Evolutionary conservation across 2,797 vertebrate genomes (phyloP).

Genomic region (Synaphobranchus kaupii): DNA sequence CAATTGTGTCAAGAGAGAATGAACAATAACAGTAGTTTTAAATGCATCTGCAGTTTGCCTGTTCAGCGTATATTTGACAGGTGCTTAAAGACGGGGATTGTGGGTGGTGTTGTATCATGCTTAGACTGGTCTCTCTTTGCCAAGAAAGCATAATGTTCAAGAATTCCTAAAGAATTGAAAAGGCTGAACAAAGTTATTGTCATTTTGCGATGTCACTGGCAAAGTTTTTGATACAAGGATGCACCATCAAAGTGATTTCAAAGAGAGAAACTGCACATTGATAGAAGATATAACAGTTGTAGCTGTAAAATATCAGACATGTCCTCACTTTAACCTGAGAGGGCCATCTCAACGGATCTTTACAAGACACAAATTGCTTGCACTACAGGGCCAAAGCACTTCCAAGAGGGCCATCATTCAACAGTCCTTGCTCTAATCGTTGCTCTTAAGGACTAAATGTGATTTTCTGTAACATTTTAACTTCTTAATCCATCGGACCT

Average conservation of each 20-base stretch:
- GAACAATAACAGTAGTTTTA: background rate
- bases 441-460: slow-evolving; percentile 5
- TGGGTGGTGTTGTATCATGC: background rate
- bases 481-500: slow-evolving; percentile 38
- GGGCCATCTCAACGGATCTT: background rate
- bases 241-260: background rate
- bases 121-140: background rate
- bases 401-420: background rate
- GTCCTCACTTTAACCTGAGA: background rate
- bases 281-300: background rate
- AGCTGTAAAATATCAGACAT: background rate
- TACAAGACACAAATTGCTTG: background rate
- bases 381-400: background rate
- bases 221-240: background rate
- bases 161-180: background rate
- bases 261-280: background rate
- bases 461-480: slow-evolving; percentile 33
- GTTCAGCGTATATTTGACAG: background rate
- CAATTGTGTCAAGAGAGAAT: background rate
- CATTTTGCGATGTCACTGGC: background rate
- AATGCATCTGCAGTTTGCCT: background rate
- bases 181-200: background rate
- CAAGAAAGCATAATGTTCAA: background rate
- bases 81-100: background rate
- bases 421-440: background rate